Conservation (phyloP, 2,888 invertebrate genomes). For the Polydrusus tereticollis region DNA sequence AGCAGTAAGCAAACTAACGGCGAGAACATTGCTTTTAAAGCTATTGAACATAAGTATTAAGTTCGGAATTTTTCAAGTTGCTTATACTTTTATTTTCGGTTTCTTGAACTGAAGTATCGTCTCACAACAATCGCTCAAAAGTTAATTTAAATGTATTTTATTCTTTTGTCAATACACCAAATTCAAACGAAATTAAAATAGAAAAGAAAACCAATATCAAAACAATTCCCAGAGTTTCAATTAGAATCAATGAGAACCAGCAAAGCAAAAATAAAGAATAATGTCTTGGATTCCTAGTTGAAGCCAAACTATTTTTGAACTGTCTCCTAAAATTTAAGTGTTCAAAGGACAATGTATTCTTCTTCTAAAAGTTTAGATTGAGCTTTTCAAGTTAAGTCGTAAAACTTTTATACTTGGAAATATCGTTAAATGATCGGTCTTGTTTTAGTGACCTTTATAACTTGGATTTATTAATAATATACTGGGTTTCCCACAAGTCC, state of each 20-base stretch:
- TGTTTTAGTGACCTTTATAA: background rate
- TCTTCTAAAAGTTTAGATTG: background rate
- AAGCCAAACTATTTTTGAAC: background rate
- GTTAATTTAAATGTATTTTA: too few species aligned
- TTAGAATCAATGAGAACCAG: background rate
- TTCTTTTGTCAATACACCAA: background rate
- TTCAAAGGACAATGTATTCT: background rate
- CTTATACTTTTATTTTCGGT: too few species aligned
- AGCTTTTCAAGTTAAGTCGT: background rate
- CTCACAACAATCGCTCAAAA: too few species aligned
- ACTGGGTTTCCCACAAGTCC: too few species aligned
- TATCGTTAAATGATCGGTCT: background rate
- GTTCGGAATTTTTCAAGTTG: too few species aligned
- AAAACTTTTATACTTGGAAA: background rate
- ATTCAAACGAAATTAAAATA: background rate
- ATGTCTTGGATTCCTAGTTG: background rate
- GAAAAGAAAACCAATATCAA: background rate
- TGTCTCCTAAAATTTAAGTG: background rate
- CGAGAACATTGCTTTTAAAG: too few species aligned
- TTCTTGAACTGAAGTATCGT: too few species aligned
- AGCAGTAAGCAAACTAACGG: too few species aligned
- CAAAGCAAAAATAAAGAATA: background rate
- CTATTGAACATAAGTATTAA: too few species aligned
- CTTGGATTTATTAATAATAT: background rate
- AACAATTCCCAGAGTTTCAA: background rate